Evolutionary conservation across 1,140 invertebrate genomes (phyloP).

Genomic region (Drosophila tani): DNA sequence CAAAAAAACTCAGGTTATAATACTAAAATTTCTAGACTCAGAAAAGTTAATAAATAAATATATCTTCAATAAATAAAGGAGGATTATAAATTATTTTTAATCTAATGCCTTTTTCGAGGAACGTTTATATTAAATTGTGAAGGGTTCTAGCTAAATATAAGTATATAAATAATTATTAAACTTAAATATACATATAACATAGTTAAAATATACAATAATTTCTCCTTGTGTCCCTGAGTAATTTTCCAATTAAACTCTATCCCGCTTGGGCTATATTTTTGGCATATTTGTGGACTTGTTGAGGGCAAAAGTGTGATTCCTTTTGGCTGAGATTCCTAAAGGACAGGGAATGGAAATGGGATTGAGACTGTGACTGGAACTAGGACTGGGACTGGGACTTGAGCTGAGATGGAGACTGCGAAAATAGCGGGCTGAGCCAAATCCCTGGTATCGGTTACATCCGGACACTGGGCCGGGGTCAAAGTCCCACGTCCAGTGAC

Average conservation of each 20-base stretch:
- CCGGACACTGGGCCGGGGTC: slow-evolving; percentile 16
- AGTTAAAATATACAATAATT: background rate
- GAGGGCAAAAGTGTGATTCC: slow-evolving; percentile 2
- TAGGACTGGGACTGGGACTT: background rate
- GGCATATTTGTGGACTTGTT: slow-evolving; percentile 14
- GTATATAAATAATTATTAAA: background rate
- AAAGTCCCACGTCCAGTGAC: slow-evolving; percentile 27
- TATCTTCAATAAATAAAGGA: too few species aligned
- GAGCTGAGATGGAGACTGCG: background rate
- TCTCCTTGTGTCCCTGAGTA: background rate
- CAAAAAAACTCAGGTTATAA: too few species aligned
- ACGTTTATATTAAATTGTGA: too few species aligned
- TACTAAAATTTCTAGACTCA: too few species aligned
- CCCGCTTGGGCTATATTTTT: background rate
- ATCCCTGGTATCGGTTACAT: slow-evolving; percentile 22
- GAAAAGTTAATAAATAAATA: too few species aligned
- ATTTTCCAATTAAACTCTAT: slow-evolving; percentile 45
- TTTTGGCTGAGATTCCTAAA: background rate
- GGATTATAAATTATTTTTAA: too few species aligned
- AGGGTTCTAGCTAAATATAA: too few species aligned
- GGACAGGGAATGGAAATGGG: background rate
- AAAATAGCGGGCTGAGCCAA: background rate
- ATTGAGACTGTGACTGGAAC: background rate
- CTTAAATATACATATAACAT: too few species aligned
- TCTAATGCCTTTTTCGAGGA: too few species aligned